phyloP scores from a whole-genome alignment of 2,797 vertebrate genomes.

The Poeciliopsis turneri region DNA sequence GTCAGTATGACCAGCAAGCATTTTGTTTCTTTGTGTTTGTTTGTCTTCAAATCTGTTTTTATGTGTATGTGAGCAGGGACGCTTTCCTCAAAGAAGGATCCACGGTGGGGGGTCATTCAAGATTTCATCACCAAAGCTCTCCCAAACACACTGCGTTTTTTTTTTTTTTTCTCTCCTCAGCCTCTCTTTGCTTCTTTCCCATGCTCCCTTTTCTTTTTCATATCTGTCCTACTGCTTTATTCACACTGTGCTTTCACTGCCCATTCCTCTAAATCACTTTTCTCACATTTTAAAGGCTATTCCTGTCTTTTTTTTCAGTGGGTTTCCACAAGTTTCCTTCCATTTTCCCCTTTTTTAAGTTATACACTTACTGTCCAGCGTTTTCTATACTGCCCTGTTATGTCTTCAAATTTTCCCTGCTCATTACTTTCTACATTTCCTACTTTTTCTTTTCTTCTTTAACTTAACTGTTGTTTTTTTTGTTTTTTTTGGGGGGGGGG shows the following conservation, averaged over 20 bases:
- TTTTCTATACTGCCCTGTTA: conserved; percentile 3
- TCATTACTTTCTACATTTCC: background rate
- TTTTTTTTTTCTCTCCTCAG: conserved; percentile 35
- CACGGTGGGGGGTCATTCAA: conserved; percentile 67
- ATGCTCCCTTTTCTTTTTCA: conserved; percentile 62
- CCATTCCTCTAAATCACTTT: conserved; percentile 34
- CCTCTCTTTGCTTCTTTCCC: conserved; percentile 59
- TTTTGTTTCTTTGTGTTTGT: conserved; percentile 62
- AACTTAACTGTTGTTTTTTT: background rate
- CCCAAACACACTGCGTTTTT: conserved; percentile 53
- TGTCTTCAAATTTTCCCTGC: conserved; percentile 13
- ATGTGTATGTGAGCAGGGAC: conserved; percentile 36
- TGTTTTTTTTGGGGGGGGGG: background rate
- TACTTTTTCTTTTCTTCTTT: conserved; percentile 6
- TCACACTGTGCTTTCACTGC: conserved; percentile 52
- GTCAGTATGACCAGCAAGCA: conserved; percentile 13
- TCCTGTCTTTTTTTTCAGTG: conserved; percentile 20
- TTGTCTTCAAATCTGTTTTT: conserved; percentile 54
- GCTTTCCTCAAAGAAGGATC: conserved; percentile 60
- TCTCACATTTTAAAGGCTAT: conserved; percentile 12
- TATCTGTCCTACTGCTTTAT: conserved; percentile 56
- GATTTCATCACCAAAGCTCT: conserved; percentile 71
- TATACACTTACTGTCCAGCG: conserved; percentile 9
- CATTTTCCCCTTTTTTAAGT: conserved; percentile 29
- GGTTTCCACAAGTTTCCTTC: conserved; percentile 37